Percentiles rank a stretch among this genome's conserved stretches.
Evolutionary conservation across 2,113 vertebrate species (phyloP).

Genomic region (Tautogolabrus adspersus): DNA sequence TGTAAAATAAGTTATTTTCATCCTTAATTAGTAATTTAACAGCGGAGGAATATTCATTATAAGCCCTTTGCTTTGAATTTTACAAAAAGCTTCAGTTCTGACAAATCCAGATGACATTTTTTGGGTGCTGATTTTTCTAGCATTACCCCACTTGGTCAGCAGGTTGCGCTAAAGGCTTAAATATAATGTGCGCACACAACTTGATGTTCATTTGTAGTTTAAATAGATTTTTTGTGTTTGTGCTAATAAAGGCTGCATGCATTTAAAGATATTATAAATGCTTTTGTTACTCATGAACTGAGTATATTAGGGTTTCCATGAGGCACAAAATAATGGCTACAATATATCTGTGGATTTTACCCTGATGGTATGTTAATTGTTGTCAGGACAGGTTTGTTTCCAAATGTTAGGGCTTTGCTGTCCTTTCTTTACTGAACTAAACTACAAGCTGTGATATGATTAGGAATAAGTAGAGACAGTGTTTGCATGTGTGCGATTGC

Average conservation of each 20-base stretch:
- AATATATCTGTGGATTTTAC: background rate
- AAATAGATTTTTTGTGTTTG: no score
- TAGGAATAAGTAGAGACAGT: background rate
- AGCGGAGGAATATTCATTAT: no score
- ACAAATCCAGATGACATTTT: no score
- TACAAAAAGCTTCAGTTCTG: no score
- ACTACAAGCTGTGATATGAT: background rate
- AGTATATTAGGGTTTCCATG: background rate
- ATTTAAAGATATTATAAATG: no score
- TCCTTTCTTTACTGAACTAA: background rate
- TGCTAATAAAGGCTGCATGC: no score
- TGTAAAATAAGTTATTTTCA: no score
- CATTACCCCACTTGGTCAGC: conserved; percentile 8
- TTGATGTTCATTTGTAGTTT: background rate
- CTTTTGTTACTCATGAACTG: background rate
- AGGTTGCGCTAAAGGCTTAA: conserved; percentile 12
- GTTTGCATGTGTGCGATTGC: background rate
- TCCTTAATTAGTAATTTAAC: no score
- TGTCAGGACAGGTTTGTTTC: background rate
- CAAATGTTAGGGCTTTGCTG: background rate
- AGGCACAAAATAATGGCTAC: background rate
- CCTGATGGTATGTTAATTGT: background rate
- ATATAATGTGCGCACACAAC: background rate
- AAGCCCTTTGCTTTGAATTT: background rate
- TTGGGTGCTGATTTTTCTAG: background rate